These are phyloP conservation scores for Anadara kagoshimensis DNA, from an alignment of 1,140 invertebrate genomes.

Conservation along the genomic window DNA sequence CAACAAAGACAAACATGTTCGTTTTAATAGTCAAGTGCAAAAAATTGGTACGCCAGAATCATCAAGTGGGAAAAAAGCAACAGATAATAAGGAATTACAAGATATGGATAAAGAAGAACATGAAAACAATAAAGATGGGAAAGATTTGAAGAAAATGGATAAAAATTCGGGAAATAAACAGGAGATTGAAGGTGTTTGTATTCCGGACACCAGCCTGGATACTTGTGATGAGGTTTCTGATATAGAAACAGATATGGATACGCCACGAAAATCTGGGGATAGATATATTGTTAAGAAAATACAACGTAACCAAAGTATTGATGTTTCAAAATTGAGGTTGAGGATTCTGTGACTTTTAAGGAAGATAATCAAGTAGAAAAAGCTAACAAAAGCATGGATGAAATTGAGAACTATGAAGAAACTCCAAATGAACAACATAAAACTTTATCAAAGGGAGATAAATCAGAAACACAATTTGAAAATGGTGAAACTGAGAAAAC, in stretches of 20 bases:
- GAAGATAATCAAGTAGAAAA: slow-evolving; percentile 4
- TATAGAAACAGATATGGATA: slow-evolving; percentile 50
- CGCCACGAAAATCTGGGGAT: slow-evolving; percentile 37
- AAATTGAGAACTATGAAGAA: slow-evolving; percentile 14
- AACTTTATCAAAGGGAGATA: not conserved
- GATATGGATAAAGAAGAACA: too few species aligned
- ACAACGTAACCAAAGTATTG: slow-evolving; percentile 13
- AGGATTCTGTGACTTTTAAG: slow-evolving; percentile 2
- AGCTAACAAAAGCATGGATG: slow-evolving; percentile 22
- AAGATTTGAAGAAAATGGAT: too few species aligned
- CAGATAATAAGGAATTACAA: too few species aligned
- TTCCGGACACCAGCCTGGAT: slow-evolving; percentile 6
- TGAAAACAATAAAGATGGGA: too few species aligned
- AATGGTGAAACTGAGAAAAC: slow-evolving; percentile 6
- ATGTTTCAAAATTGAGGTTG: not conserved
- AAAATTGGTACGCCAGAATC: too few species aligned
- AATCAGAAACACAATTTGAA: not conserved
- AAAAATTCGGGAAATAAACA: too few species aligned
- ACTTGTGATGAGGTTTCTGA: slow-evolving; percentile 60
- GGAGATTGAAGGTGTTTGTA: too few species aligned
- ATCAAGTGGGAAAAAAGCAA: too few species aligned
- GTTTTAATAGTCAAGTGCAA: too few species aligned
- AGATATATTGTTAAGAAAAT: slow-evolving; percentile 15
- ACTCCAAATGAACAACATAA: slow-evolving; percentile 13
- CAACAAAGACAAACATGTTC: too few species aligned